Evolutionary conservation across 2,113 vertebrate species (phyloP).

Genomic region (Eulemur macaco): DNA sequence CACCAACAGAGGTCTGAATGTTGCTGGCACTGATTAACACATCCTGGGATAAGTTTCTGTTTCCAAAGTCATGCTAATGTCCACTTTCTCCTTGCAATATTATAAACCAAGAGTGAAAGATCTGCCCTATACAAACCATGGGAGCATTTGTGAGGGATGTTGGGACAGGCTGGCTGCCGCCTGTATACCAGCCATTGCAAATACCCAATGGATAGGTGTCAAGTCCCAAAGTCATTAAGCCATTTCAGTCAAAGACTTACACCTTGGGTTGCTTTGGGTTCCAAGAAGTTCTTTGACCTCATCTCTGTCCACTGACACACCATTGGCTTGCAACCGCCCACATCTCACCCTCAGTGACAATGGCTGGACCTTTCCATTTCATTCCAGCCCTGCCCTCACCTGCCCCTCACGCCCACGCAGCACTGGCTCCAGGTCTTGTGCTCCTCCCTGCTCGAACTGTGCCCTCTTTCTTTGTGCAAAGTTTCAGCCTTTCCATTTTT

Average conservation of each 20-base stretch:
- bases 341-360: fast-evolving
- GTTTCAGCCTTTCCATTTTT: not conserved
- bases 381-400: not conserved
- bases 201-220: fast-evolving
- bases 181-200: not conserved
- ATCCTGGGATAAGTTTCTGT: not conserved
- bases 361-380: too few species aligned
- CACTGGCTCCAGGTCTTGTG: fast-evolving
- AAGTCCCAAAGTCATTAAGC: fast-evolving
- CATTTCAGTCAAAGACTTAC: not conserved
- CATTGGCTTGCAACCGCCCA: not conserved
- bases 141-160: fast-evolving
- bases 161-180: fast-evolving
- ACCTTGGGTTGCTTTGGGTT: not conserved
- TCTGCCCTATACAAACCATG: fast-evolving
- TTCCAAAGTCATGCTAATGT: not conserved
- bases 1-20: not conserved
- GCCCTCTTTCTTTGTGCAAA: not conserved
- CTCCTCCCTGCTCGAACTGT: not conserved
- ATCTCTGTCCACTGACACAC: too few species aligned
- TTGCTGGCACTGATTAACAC: not conserved
- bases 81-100: not conserved
- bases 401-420: fast-evolving
- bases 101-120: not conserved
- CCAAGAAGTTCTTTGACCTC: not conserved